Conservation (phyloP, 2,113 vertebrate genomes). For the Pygoscelis antarcticus region DNA sequence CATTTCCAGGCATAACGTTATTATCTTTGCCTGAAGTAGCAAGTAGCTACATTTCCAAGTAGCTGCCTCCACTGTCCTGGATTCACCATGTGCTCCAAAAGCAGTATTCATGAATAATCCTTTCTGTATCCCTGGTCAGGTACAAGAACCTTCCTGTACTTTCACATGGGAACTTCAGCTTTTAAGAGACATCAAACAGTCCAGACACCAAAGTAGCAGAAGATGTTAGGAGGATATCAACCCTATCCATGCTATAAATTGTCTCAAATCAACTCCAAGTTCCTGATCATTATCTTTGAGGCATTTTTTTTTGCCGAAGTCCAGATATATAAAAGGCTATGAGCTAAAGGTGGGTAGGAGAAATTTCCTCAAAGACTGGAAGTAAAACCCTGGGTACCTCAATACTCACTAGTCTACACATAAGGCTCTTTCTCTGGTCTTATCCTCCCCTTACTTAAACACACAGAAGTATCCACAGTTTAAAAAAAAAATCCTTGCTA, state of each 20-base stretch:
- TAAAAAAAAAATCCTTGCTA: background rate
- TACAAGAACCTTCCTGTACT: background rate
- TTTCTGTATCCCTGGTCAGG: background rate
- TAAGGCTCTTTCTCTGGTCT: background rate
- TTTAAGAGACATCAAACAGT: background rate
- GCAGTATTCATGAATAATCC: background rate
- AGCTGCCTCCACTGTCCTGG: background rate
- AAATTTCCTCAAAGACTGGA: background rate
- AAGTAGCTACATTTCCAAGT: background rate
- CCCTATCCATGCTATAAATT: background rate
- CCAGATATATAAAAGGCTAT: background rate
- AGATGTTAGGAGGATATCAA: background rate
- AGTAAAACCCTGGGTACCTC: background rate
- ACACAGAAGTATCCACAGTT: background rate
- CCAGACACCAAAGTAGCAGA: background rate
- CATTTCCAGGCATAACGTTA: background rate
- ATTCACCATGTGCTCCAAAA: background rate
- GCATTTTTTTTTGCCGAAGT: background rate
- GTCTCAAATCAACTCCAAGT: background rate
- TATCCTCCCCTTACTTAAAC: background rate
- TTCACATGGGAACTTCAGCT: background rate
- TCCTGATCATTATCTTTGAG: background rate
- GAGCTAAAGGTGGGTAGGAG: background rate
- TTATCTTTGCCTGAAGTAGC: background rate
- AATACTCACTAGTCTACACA: background rate